Base-by-base conservation (phyloP, 2,888 invertebrate species). In the Taphrorychus bicolor region DNA sequence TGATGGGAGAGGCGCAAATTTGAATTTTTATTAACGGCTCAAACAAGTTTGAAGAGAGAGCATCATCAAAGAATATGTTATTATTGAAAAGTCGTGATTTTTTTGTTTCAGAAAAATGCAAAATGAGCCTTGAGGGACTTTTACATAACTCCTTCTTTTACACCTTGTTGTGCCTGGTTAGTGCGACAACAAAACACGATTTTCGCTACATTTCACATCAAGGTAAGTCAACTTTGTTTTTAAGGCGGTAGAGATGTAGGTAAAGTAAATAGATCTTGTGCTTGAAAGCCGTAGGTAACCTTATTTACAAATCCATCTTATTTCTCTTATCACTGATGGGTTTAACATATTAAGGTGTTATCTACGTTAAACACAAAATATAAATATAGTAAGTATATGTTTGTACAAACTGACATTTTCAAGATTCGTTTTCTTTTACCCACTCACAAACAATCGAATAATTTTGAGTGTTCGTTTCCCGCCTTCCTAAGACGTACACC, bases 191-290 rank as follows among this genome's bases (percentile, higher is more conserved):
- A n/a, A 68, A 68, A 17, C 54, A 78, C 72, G 78, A 78, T 68
- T 78, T 75, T 62, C 71, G 76, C 70, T 76, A 73, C 60, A 78
- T 78, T 67, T 77, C 78, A 41, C 72, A 74, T 66, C 75, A 76
- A 74, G 78, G 78, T 77, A 76, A 75, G 73, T 61, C 21, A 17
- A 11, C 14, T 5, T 17, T 5, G 1, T 17, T 45, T 4, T 45
- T 1, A n/a, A n/a, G n/a, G n/a, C n/a, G n/a, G n/a, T n/a, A n/a
- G n/a, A n/a, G n/a, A n/a, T n/a, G n/a, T n/a, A n/a, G n/a, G n/a
- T n/a, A n/a, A n/a, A n/a, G n/a, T n/a, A n/a, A n/a, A n/a, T n/a
- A n/a, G n/a, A n/a, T n/a, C n/a, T n/a, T n/a, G n/a, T n/a, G n/a
- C n/a, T n/a, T n/a, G n/a, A n/a, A n/a, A n/a, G n/a, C n/a, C n/a